phyloP scores from a whole-genome alignment of 2,113 vertebrate genomes.

The Rynchops niger region DNA sequence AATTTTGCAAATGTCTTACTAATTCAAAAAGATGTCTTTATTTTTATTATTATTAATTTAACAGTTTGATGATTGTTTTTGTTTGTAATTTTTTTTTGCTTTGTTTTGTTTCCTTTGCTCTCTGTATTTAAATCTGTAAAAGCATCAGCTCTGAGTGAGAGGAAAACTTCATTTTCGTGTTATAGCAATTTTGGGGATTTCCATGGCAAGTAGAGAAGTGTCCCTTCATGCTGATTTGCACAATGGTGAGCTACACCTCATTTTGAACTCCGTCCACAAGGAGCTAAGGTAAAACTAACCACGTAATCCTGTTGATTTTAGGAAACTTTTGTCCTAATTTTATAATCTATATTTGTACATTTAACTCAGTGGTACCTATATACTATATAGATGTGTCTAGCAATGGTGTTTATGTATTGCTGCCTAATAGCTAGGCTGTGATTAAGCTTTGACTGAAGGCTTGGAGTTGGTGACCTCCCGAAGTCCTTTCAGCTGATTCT shows the following conservation, averaged over 20 bases:
- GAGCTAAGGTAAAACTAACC: not conserved
- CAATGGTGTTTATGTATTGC: not conserved
- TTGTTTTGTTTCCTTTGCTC: not conserved
- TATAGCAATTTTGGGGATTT: not conserved
- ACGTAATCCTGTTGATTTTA: not conserved
- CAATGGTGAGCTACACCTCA: not conserved
- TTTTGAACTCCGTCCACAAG: not conserved
- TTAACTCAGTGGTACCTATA: rapidly evolving
- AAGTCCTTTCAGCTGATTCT: not conserved
- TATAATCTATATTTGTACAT: not conserved
- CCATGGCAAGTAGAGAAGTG: not conserved
- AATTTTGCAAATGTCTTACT: not conserved
- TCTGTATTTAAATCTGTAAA: not conserved
- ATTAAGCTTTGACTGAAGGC: not conserved
- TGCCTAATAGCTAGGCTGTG: not conserved
- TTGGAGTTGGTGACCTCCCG: not conserved
- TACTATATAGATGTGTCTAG: no score
- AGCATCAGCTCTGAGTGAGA: not conserved
- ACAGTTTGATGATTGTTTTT: rapidly evolving
- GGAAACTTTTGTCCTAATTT: not conserved
- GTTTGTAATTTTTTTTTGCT: rapidly evolving
- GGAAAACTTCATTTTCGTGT: not conserved
- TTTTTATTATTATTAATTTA: not conserved
- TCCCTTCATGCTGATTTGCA: not conserved
- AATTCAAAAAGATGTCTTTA: not conserved